These are phyloP conservation scores for Phalloptychus januarius DNA, from an alignment of 2,797 vertebrate species.

Conservation along the genomic window DNA sequence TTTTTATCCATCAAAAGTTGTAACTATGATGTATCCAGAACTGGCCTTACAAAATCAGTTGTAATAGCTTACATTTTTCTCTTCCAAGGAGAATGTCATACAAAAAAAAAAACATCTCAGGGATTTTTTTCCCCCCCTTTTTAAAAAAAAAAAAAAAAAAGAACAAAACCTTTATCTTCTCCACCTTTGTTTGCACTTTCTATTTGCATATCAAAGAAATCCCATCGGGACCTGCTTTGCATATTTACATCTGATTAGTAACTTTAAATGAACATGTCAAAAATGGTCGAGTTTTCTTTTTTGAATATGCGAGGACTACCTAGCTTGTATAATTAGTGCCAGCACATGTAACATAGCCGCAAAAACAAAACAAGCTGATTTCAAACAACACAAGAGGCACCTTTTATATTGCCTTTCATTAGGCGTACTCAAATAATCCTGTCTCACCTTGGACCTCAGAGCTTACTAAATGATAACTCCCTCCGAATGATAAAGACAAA, in stretches of 20 bases:
- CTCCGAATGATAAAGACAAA: slow-evolving; percentile 75
- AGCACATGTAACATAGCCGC: slow-evolving; percentile 73
- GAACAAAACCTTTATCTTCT: slow-evolving; percentile 62
- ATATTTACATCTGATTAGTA: slow-evolving; percentile 86
- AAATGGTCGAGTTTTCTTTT: slow-evolving; percentile 77
- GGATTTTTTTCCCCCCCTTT: slow-evolving; percentile 31
- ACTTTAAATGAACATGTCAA: slow-evolving; percentile 85
- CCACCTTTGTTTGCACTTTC: slow-evolving; percentile 82
- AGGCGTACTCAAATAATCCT: slow-evolving; percentile 77
- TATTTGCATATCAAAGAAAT: slow-evolving; percentile 84
- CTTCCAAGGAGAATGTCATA: slow-evolving; percentile 49
- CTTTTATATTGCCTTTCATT: slow-evolving; percentile 81
- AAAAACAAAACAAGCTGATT: slow-evolving; percentile 76
- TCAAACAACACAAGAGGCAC: slow-evolving; percentile 76
- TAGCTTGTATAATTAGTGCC: slow-evolving; percentile 81
- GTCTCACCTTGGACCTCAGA: slow-evolving; percentile 73
- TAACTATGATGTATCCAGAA: neutral
- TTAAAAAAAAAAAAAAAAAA: slow-evolving; percentile 26
- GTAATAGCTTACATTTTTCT: slow-evolving; percentile 39
- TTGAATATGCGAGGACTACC: slow-evolving; percentile 70
- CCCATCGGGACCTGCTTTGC: slow-evolving; percentile 80
- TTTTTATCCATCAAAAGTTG: neutral
- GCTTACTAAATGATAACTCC: slow-evolving; percentile 76
- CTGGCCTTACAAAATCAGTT: slow-evolving; percentile 31
- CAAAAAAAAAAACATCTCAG: slow-evolving; percentile 52